Evolutionary conservation across 2,888 invertebrate genomes (phyloP).

Genomic region (Sinopyrophorus schimmeli): DNA sequence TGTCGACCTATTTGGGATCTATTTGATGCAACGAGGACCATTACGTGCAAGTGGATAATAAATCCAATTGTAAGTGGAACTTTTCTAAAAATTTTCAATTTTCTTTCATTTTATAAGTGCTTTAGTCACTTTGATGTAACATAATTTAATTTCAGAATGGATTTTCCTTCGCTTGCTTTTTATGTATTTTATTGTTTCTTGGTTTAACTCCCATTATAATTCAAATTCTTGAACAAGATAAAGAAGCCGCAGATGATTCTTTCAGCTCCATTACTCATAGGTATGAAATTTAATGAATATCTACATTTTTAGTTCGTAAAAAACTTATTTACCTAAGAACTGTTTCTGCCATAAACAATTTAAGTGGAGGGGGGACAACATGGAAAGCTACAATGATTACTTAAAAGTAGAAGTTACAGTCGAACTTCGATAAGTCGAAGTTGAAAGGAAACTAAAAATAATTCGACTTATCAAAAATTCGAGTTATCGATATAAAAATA

Average conservation of each 20-base stretch:
- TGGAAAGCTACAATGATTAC: too few species aligned
- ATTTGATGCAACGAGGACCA: conserved; percentile 65
- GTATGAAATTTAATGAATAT: conserved; percentile 33
- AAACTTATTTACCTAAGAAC: too few species aligned
- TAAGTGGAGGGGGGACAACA: too few species aligned
- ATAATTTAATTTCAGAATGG: conserved; percentile 45
- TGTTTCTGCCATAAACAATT: too few species aligned
- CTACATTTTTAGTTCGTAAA: too few species aligned
- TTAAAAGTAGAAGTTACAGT: too few species aligned
- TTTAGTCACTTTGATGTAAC: conserved; percentile 7
- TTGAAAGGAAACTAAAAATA: too few species aligned
- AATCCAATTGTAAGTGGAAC: conserved; percentile 63
- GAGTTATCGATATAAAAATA: too few species aligned
- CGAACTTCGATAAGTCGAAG: too few species aligned
- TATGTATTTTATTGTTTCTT: conserved; percentile 52
- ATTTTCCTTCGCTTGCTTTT: conserved; percentile 47
- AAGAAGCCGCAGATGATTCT: conserved; percentile 40
- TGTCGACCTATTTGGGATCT: conserved; percentile 75
- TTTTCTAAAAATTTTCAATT: too few species aligned
- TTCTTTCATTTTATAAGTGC: background rate
- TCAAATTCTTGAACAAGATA: conserved; percentile 49
- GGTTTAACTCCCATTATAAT: conserved; percentile 50
- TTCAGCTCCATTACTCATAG: conserved; percentile 43
- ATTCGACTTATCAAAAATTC: too few species aligned
- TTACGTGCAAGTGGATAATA: conserved; percentile 66